Base-by-base conservation (phyloP, 2,797 vertebrate species). In the Echeneis naucrates region DNA sequence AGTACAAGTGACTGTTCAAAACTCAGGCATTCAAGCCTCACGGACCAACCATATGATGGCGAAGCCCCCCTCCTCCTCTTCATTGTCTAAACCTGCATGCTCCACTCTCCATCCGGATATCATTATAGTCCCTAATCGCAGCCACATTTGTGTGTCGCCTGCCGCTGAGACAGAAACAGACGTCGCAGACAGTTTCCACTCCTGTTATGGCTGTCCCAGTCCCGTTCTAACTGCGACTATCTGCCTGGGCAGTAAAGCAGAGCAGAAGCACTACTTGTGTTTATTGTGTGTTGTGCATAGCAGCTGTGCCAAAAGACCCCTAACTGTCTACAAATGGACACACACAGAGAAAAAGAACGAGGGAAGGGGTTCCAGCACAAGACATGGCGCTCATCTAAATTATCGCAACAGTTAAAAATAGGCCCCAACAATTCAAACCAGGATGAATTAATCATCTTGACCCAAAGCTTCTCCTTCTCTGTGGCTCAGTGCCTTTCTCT, bases 101-200 rank as follows among this genome's bases (percentile, higher is more conserved):
- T 94, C 83, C 79, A 68, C 84, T 90, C 90, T 90, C 86, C 88
- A 87, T 89, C 89, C 89, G 75, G 93, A 93, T 92, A 90, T 94
- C 89, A 87, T 92, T 91, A 92, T 89, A 68, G 88, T 82, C 81
- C 68, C 83, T 90, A 91, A 92, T 93, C 87, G 56, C 87, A 78
- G 80, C 84, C 86, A 63, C 87, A 83, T 88, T 90, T 82, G 81
- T 93, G 89, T 93, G 89, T 87, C 88, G 78, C 85, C 85, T 70
- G 78, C 73, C 89, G 92, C 85, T 44, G 80, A 91, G 72, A 89
- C 89, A 89, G 86, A 83, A 82, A 90, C 84, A 83, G 81, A 78
- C 68, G n/a, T 61, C 83, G 79, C 80, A 60, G 87, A 77, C 85
- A 90, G 87, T 94, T 95, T 95, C 95, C 95, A 95, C 93, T 95